Evolutionary conservation across 2,113 vertebrate genomes (phyloP), one percentile per base, ranked within the genome.

Genomic region (Pseudopipra pipra): DNA sequence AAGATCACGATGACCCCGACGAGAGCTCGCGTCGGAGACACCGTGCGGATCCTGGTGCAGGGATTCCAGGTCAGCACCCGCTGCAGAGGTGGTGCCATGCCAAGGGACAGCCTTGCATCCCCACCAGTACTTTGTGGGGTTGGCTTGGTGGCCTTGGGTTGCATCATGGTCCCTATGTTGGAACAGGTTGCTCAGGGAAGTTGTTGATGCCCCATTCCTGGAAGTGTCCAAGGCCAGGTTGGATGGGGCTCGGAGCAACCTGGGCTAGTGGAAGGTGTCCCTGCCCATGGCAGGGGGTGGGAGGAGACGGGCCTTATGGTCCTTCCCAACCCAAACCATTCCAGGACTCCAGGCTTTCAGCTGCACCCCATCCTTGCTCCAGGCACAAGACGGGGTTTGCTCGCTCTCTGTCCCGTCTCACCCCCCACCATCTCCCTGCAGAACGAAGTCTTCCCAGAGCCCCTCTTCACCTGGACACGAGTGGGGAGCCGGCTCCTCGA

Each of bases 371-470:
- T 28, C 77, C 77, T 68, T 73, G 17, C 65, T 67, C 17, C 35
- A 23, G 41, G 41, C 7, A 2, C 4, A 3, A 41, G 54, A 11
- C 2, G 33, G 28, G 33, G 21, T 31, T 37, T 41, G 3, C 35
- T 35, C 18, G 8, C 5, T 28, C 19, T 16, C 35, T 24, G 1
- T 25, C 33, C 22, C 20, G 5, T 33, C 44, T 66, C 35, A 13
- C 41, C 19, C 10, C 9, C 1, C 8, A 12, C 6, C 25, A 18
- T 63, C 5, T 89, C 59, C 61, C 47, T 1, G 5, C 97, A 99
- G 99, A 99, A 99, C 0, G 99, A 99, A 95, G 99, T 99, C 95
- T 99, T 99, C 95, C 99, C 99, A 0, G 99, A 99, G 97, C 99
- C 99, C 9, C 97, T 99, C 80, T 99, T 98, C 97, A 99, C 99